Evolutionary conservation across 2,888 invertebrate genomes (phyloP).

Genomic region (Caenorhabditis japonica): DNA sequence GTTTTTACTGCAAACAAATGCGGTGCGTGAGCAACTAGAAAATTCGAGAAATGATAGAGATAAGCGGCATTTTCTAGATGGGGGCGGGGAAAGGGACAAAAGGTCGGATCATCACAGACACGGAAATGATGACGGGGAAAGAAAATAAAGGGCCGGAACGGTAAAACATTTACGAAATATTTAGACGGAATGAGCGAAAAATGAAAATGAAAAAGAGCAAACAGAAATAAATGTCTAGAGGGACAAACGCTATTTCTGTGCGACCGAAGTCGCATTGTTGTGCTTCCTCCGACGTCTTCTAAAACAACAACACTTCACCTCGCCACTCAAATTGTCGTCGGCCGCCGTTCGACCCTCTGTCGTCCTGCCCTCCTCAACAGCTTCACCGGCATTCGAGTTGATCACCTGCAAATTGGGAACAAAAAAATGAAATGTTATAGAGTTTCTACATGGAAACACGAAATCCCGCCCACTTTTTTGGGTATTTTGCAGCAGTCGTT

Average conservation of each 20-base stretch:
- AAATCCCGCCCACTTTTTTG: too few relatives aligned
- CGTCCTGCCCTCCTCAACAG: conserved; percentile 64
- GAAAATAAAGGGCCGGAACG: conserved; percentile 10
- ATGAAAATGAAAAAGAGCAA: conserved; percentile 6
- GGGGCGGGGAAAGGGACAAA: not conserved
- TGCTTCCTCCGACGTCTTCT: conserved; percentile 74
- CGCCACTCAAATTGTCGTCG: conserved; percentile 64
- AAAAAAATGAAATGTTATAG: not conserved
- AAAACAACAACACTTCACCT: conserved; percentile 76
- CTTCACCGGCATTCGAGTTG: conserved; percentile 76
- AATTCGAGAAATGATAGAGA: conserved; percentile 8
- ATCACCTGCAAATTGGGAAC: conserved; percentile 65
- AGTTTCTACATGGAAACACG: not conserved
- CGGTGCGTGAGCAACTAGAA: conserved; percentile 33
- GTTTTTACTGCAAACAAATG: too few relatives aligned
- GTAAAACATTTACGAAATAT: conserved; percentile 10
- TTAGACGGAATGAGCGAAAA: not conserved
- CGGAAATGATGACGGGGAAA: conserved; percentile 47
- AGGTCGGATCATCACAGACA: conserved; percentile 38
- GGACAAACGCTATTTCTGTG: conserved; percentile 49
- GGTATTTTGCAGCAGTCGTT: too few relatives aligned
- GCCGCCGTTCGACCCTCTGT: conserved; percentile 53
- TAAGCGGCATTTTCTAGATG: conserved; percentile 4
- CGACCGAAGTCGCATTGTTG: conserved; percentile 27
- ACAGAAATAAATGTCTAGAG: not conserved